Evolutionary conservation across 2,888 invertebrate species (phyloP).

Genomic region (Megastigmus dorsalis): DNA sequence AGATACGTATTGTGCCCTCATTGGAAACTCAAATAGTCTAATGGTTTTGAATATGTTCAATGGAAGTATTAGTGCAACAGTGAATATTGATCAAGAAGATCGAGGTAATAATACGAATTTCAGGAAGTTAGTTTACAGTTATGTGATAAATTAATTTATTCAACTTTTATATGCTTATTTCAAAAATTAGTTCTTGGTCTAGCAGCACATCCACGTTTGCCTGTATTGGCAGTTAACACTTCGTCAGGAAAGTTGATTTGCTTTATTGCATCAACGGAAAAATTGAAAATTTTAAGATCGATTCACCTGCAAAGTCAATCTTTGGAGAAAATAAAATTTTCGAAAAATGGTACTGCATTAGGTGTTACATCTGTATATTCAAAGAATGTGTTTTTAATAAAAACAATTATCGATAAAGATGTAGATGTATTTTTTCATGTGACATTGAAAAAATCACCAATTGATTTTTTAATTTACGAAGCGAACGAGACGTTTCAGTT

Average conservation of each 20-base stretch:
- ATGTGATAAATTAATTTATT: neutral
- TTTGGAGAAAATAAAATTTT: constrained; percentile 63
- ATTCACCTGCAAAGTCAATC: constrained; percentile 59
- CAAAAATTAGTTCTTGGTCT: constrained; percentile 34
- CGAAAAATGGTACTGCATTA: constrained; percentile 56
- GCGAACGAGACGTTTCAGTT: constrained; percentile 28
- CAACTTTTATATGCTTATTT: neutral
- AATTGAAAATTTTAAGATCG: constrained; percentile 53
- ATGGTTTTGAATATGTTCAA: constrained; percentile 57
- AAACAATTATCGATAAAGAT: constrained; percentile 10
- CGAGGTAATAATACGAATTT: constrained; percentile 59
- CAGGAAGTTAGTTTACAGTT: neutral
- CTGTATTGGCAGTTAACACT: constrained; percentile 58
- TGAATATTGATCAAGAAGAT: constrained; percentile 57
- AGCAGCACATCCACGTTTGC: constrained; percentile 57
- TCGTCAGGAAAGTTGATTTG: constrained; percentile 60
- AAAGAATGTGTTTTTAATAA: constrained; percentile 60
- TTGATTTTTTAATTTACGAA: constrained; percentile 64
- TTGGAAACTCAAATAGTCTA: constrained; percentile 59
- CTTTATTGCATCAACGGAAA: constrained; percentile 49
- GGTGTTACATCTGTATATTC: constrained; percentile 54
- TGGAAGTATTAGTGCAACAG: constrained; percentile 50
- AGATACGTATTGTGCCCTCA: constrained; percentile 42
- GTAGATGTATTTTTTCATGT: constrained; percentile 32
- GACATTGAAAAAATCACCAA: constrained; percentile 41